phyloP scores from a whole-genome alignment of 2,113 vertebrate species.

The Rallus limicola region DNA sequence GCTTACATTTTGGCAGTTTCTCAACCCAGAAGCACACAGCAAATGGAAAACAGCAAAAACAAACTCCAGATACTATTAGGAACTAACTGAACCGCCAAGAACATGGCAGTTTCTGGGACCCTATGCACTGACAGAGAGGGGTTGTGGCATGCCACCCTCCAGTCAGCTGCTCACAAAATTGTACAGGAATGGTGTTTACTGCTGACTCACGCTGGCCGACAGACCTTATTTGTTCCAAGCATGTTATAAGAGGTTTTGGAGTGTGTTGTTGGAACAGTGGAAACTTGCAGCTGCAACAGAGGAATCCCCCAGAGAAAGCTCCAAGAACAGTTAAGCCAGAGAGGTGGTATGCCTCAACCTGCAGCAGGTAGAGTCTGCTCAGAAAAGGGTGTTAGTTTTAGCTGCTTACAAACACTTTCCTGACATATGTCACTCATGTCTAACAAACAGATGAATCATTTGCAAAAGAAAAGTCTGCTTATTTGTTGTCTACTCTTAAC shows the following conservation, averaged over 20 bases:
- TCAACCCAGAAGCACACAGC: constrained; percentile 6
- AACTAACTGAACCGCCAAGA: neutral
- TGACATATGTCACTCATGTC: neutral
- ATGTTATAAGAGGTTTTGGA: neutral
- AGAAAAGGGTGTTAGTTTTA: neutral
- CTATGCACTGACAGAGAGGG: neutral
- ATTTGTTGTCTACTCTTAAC: neutral
- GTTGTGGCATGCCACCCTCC: neutral
- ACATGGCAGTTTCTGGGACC: neutral
- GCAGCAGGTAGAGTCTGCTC: neutral
- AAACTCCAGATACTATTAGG: neutral
- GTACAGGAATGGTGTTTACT: neutral
- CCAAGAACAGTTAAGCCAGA: neutral
- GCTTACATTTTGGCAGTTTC: constrained; percentile 12
- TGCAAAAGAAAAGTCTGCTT: neutral
- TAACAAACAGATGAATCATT: neutral
- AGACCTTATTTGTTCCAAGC: neutral
- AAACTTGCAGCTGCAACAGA: constrained; percentile 1
- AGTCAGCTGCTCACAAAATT: neutral
- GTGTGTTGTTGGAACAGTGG: neutral
- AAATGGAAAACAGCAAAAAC: neutral
- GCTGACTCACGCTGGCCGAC: neutral
- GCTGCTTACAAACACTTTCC: neutral
- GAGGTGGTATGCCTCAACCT: neutral
- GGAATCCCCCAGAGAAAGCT: neutral